These are phyloP conservation scores for Nematostella vectensis DNA, from an alignment of 92 coral and sea anemone species.

Conservation along the genomic window DNA sequence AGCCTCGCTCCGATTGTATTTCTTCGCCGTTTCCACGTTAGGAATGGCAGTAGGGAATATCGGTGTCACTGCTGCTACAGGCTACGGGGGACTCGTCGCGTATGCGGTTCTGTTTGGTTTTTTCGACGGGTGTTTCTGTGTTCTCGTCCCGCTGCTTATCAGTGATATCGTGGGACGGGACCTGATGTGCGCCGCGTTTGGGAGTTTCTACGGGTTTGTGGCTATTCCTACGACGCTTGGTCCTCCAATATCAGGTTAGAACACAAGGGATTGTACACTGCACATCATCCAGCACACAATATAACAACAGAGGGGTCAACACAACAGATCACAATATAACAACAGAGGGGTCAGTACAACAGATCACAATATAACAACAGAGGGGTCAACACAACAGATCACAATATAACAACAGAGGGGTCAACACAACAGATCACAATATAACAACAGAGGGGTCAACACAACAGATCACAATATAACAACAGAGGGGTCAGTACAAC, in stretches of 20 bases:
- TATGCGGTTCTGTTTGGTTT: constrained; percentile 61
- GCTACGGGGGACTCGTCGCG: constrained; percentile 46
- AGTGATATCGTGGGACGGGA: constrained; percentile 65
- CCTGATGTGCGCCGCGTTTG: constrained; percentile 56
- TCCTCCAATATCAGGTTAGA: constrained; percentile 67
- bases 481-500: no score
- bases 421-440: no score
- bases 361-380: no score
- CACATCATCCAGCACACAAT: no score
- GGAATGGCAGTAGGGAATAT: constrained; percentile 32
- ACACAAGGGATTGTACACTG: no score
- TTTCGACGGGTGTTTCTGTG: constrained; percentile 77
- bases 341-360: no score
- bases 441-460: no score
- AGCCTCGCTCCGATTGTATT: constrained; percentile 44
- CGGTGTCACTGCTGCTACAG: constrained; percentile 58
- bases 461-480: no score
- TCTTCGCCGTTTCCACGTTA: constrained; percentile 27
- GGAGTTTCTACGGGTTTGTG: constrained; percentile 52
- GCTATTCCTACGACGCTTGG: constrained; percentile 66
- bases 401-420: no score
- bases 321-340: no score
- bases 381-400: no score
- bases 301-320: no score
- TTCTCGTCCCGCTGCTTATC: constrained; percentile 55